Conservation (phyloP, 2,113 vertebrate species). For the Apaloderma vittatum region DNA sequence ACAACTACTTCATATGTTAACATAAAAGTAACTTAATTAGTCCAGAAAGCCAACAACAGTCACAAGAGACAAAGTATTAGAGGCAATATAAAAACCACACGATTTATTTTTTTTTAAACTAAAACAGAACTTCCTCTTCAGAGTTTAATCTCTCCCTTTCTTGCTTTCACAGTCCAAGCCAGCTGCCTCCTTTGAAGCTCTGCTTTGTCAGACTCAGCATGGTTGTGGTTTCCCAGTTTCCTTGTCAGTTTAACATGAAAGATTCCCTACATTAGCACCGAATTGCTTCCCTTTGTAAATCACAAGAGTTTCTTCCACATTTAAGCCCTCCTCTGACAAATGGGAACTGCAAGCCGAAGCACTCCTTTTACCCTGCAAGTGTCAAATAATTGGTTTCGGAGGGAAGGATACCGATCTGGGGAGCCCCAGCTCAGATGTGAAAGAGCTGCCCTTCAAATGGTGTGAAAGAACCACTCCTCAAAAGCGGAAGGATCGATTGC, state of each 20-base stretch:
- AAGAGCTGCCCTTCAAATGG: not conserved
- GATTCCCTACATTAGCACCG: not conserved
- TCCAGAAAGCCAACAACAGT: conserved; percentile 27
- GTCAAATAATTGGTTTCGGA: not conserved
- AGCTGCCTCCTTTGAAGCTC: conserved; percentile 30
- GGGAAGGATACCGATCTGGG: not conserved
- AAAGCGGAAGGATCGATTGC: accelerated
- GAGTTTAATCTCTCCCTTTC: not conserved
- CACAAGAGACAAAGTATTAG: not conserved
- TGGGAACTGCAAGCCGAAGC: not conserved
- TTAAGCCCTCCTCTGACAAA: not conserved
- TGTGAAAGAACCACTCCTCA: not conserved
- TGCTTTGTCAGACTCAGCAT: conserved; percentile 5
- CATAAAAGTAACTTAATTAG: conserved; percentile 65
- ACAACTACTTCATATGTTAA: conserved; percentile 19
- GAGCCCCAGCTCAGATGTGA: not conserved
- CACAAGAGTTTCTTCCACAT: not conserved
- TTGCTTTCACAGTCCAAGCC: not conserved
- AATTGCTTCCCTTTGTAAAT: conserved; percentile 14
- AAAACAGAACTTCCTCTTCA: not conserved
- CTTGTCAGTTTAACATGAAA: not conserved
- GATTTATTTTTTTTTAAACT: not conserved
- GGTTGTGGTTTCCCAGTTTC: not conserved
- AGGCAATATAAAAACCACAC: not conserved
- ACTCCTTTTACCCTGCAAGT: not conserved